Evolutionary conservation across 35 echinoderm and acorn worm genomes (phyloP).

Genomic region (Heliocidaris tuberculata): DNA sequence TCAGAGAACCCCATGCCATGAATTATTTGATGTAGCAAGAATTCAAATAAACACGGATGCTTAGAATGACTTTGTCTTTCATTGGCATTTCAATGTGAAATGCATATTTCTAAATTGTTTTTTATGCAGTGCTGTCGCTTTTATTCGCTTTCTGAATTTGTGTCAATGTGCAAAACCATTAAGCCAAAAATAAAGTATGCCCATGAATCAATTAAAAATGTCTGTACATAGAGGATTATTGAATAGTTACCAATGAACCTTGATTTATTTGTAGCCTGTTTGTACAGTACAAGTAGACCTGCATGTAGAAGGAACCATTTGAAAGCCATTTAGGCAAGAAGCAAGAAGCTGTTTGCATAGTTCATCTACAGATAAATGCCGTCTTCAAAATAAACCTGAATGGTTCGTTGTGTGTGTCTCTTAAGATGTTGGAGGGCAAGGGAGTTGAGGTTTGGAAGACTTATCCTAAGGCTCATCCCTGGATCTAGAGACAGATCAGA

Average conservation of each 20-base stretch:
- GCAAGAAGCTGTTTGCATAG: background rate
- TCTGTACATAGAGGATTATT: no score
- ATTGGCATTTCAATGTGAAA: background rate
- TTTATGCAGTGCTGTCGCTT: no score
- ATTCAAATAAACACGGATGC: background rate
- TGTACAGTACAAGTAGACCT: no score
- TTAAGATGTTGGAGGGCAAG: background rate
- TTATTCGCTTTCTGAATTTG: no score
- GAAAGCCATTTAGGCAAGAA: background rate
- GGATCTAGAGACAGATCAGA: constrained; percentile 14
- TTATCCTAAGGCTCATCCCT: background rate
- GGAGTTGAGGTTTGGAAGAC: background rate
- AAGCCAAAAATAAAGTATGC: background rate
- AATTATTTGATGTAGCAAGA: background rate
- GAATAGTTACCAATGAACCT: no score
- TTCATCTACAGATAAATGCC: background rate
- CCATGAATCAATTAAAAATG: background rate
- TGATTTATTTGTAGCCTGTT: no score
- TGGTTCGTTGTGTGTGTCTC: background rate
- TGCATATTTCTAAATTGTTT: background rate
- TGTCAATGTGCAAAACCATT: background rate
- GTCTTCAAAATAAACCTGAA: background rate
- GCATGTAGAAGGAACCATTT: no score
- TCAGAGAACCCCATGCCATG: background rate
- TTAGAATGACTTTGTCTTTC: background rate